Evolutionary conservation across 2,888 invertebrate genomes (phyloP), one percentile per base, ranked within the genome.

Genomic region (Cryptocephalus moraei): DNA sequence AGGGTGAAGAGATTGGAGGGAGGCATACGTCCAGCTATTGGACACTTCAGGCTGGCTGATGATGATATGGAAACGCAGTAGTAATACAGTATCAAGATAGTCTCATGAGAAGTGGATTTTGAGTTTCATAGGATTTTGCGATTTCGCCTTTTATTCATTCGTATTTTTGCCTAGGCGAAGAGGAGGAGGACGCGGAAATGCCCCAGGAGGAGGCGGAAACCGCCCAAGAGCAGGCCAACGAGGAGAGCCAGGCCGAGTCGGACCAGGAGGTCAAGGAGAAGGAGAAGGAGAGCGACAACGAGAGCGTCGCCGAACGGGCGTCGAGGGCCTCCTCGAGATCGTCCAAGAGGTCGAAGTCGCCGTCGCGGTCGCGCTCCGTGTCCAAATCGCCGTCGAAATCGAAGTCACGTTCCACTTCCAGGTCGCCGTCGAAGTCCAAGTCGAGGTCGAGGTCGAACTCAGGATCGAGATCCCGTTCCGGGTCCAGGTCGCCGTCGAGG

Each of bases 191-290:
- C 48, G 68, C 60, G 11, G 63, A 65, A 13, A 57, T 76, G 33
- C 31, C 50, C 1, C 52, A 50, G 74, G 54, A 56, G 44, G 55
- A 56, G 74, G 54, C 56, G 43, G 55, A 56, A 48, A 81, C 82
- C 32, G 80, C 81, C 52, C 80, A 80, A 1, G 84, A 83, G n/a
- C 50, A 46, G 42, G 69, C 69, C 38, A 56, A 78, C 8, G 76
- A 76, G 54, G 76, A 76, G 54, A 71, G 74, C 47, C 76, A 78
- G 51, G 67, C 64, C 43, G 74, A 73, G 54, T 70, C 70, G 47
- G 75, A 74, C 39, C 70, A 69, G 36, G 73, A 70, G 42, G 66
- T 65, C 32, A 59, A 61, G 40, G 60, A 62, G 34, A 68, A 71
- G 38, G 58, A 56, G 32, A 72, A 64, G 49, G 71, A 62, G 46